Percentiles rank a stretch among this genome's conserved stretches.
phyloP scores from a whole-genome alignment of 2,888 invertebrate genomes.

The Vesta saturnalis region DNA sequence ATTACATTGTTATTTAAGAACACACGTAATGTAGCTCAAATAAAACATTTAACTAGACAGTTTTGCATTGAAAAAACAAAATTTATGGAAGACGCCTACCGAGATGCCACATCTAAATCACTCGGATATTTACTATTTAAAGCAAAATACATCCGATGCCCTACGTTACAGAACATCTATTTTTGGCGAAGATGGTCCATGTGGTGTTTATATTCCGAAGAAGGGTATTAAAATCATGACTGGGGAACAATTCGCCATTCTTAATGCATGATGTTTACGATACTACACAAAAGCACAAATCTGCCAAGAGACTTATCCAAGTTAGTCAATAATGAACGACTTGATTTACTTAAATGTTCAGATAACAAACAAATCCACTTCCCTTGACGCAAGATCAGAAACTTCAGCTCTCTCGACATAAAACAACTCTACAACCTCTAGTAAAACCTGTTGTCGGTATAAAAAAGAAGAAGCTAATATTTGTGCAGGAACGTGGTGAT shows the following conservation, averaged over 20 bases:
- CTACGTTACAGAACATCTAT: neutral
- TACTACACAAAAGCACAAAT: neutral
- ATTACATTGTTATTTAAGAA: constrained; percentile 44
- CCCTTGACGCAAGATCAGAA: neutral
- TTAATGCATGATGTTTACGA: neutral
- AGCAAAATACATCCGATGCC: neutral
- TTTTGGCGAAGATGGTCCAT: neutral
- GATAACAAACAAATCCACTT: neutral
- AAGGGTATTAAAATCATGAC: neutral
- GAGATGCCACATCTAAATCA: too few relatives aligned
- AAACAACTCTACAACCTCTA: neutral
- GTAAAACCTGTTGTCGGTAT: neutral
- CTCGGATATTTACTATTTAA: too few relatives aligned
- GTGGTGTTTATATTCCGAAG: neutral
- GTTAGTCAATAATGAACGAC: neutral
- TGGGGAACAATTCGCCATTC: neutral
- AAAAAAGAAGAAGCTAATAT: neutral
- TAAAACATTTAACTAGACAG: constrained; percentile 42
- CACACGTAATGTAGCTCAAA: too few relatives aligned
- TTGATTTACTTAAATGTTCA: too few relatives aligned
- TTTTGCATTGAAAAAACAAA: neutral
- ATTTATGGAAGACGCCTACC: too few relatives aligned
- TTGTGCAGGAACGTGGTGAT: too few relatives aligned
- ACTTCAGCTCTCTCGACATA: neutral
- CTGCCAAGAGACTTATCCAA: neutral